Base-by-base conservation (phyloP, 1,140 invertebrate species). In the Philopotamus ludificatus region DNA sequence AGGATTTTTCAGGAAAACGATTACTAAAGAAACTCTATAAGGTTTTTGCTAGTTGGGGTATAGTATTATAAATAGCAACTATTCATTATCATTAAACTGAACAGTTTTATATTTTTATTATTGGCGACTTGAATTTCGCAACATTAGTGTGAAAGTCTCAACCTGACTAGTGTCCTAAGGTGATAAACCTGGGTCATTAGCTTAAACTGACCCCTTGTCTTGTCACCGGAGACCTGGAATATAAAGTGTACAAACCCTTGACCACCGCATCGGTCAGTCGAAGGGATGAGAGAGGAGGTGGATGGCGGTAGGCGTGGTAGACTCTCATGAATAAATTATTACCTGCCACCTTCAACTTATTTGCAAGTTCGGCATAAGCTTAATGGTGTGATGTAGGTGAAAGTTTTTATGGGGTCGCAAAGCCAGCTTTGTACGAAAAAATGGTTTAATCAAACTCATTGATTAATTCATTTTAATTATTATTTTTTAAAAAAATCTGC, bases 241-340 rank as follows among this genome's bases (percentile, higher is more conserved):
- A 47, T 47, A 47, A 47, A 47, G 44, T 20, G 44, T 9, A 20
- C 4, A 7, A 34, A 4, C 44, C 18, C 15, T 16, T 20, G 44
- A 47, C 44, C 44, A 16, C 44, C 3, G 18, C 44, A 47, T n/a
- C 10, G 44, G 44, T 47, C n/a, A 16, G 44, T 47, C 18, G 18
- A 3, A 20, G 44, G 44, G 10, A 20, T n/a, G 28, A 34, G 28
- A 4, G 12, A 34, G 4, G 12, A 34, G 28, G 12, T 34, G 12
- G 28, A 34, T 34, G 4, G 4, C 4, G 18, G 18, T 20, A 7
- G 18, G 44, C 10, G 44, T 8, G 44, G 10, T 3, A 9, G 18
- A 16, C 10, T 47, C 44, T 47, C 44, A 47, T 47, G 44, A 47
- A 47, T 47, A 47, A 47, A 47, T 47, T 47, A 47, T 47, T 47